These are phyloP conservation scores for Drosophila ogumai DNA, from an alignment of 1,140 invertebrate genomes.

Conservation along the genomic window DNA sequence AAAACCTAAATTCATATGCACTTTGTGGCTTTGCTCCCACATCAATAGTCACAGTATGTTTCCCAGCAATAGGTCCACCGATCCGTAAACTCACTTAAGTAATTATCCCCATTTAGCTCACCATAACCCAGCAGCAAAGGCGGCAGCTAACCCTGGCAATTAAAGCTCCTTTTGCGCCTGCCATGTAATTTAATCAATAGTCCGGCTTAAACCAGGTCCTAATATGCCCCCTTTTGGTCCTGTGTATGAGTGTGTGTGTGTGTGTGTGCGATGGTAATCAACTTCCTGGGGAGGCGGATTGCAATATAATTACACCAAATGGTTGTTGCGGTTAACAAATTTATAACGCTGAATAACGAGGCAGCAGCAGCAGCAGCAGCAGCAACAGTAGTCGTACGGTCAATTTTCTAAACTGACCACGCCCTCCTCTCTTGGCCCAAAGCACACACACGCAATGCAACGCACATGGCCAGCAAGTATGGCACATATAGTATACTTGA, in stretches of 20 bases:
- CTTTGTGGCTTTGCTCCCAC: not conserved
- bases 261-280: conserved; percentile 19
- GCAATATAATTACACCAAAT: conserved; percentile 74
- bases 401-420: conserved; percentile 63
- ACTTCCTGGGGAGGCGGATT: conserved; percentile 25
- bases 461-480: conserved; percentile 19
- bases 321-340: conserved; percentile 77
- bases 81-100: conserved; percentile 20
- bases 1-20: not conserved
- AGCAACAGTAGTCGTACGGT: conserved; percentile 17
- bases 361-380: conserved; percentile 12
- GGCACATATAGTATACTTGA: conserved; percentile 41
- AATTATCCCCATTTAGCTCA: conserved; percentile 23
- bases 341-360: conserved; percentile 69
- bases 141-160: conserved; percentile 10
- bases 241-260: not conserved
- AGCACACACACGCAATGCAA: conserved; percentile 19
- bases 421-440: conserved; percentile 16
- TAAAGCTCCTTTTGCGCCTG: conserved; percentile 26
- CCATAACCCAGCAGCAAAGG: conserved; percentile 9
- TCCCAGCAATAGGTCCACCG: not conserved
- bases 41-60: not conserved
- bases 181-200: conserved; percentile 33
- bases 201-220: conserved; percentile 25
- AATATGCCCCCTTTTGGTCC: conserved; percentile 22